Evolutionary conservation across 2,888 invertebrate species (phyloP).

Genomic region (Clusia tigrina): DNA sequence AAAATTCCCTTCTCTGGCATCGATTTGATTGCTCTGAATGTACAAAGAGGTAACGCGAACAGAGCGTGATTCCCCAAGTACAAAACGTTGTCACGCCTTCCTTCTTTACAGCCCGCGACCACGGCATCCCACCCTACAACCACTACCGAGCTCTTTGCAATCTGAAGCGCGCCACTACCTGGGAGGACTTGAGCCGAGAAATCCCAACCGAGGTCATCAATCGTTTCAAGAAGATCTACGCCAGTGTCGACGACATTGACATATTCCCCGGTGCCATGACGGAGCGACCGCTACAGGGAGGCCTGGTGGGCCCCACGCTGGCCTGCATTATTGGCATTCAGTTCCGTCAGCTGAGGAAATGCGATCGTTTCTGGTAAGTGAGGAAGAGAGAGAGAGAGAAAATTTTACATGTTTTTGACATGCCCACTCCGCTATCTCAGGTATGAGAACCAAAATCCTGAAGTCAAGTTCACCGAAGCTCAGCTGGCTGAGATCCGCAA

Average conservation of each 20-base stretch:
- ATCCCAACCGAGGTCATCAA: constrained; percentile 85
- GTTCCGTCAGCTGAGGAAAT: constrained; percentile 87
- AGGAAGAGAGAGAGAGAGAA: background rate
- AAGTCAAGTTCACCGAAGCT: constrained; percentile 81
- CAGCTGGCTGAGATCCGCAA: constrained; percentile 90
- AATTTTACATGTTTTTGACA: background rate
- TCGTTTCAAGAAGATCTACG: constrained; percentile 80
- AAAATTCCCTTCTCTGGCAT: constrained; percentile 91
- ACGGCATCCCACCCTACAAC: constrained; percentile 88
- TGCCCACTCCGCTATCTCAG: constrained; percentile 57
- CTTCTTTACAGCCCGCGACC: constrained; percentile 73
- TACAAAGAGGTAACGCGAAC: constrained; percentile 72
- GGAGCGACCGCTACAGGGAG: constrained; percentile 86
- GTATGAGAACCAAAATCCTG: constrained; percentile 87
- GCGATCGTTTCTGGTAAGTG: constrained; percentile 87
- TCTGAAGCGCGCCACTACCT: constrained; percentile 81
- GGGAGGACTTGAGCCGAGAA: constrained; percentile 87
- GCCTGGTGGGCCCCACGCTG: constrained; percentile 92
- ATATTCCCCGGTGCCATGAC: constrained; percentile 96
- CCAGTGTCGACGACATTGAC: constrained; percentile 94
- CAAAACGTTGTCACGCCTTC: background rate
- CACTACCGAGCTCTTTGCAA: constrained; percentile 91
- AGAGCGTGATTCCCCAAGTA: background rate
- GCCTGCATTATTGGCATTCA: constrained; percentile 95
- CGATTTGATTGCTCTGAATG: constrained; percentile 89